Base-by-base conservation (phyloP, 1,140 invertebrate species). In the Drosophila orosa region DNA sequence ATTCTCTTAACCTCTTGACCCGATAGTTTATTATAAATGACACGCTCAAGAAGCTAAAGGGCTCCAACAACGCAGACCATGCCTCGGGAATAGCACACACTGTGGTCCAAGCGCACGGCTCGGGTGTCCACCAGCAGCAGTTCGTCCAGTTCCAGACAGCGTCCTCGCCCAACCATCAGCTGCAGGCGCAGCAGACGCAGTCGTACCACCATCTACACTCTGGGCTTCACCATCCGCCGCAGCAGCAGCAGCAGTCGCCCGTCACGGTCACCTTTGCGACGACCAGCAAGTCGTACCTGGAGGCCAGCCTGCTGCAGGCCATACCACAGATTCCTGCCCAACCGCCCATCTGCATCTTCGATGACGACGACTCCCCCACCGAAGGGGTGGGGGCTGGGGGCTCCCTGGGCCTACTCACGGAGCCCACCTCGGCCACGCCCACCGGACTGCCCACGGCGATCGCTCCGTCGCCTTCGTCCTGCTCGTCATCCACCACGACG, bases 11-110 rank as follows among this genome's bases (percentile, higher is more conserved):
- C 31, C 59, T 48, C 37, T 12, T 24, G 56, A 8, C 58, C 17
- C 13, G 27, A 27, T 13, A 92, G 91, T 91, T 92, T 73, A 92
- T 91, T 54, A 90, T 92, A 84, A 91, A 92, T 92, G 91, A 92
- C 71, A 90, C 85, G 63, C 78, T 92, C 48, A 91, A 91, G 67
- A 91, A 92, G 72, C 76, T 92, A 45, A 90, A 92, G 79, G 84
- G 86, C 60, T 90, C 91, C 47, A 91, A 74, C 60, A 83, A 74
- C 63, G 78, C 85, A 54, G 87, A 78, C 60, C 73, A 69, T 74
- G 68, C 68, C 39, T 76, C 65, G 45, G 80, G 83, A 35, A 42
- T 87, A 62, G 57, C 75, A n/a, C 78, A 80, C 56, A 72, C 78
- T 44, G 78, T 67, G 50, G 67, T 71, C 27, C 67, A 69, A 24